phyloP scores from a whole-genome alignment of 2,888 invertebrate genomes.

The Hypolimnas misippus region DNA sequence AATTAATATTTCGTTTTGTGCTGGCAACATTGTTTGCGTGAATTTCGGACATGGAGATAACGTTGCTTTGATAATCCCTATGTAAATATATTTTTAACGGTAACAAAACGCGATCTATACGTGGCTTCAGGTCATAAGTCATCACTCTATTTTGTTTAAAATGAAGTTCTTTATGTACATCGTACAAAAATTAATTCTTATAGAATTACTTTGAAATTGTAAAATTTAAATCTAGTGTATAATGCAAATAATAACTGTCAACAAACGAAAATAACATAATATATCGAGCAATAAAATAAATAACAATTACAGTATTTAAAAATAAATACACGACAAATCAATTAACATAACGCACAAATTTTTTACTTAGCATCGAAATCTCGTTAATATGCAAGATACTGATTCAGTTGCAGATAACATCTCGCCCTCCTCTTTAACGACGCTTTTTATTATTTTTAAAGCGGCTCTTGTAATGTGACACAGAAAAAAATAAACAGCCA shows the following conservation, averaged over 20 bases:
- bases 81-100: neutral
- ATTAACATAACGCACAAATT: conserved; percentile 43
- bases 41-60: conserved; percentile 4
- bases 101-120: neutral
- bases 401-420: conserved; percentile 38
- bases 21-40: neutral
- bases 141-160: neutral
- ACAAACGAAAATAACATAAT: neutral
- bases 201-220: too few species aligned
- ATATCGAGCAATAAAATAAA: neutral
- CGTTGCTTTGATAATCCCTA: neutral
- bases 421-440: conserved; percentile 48
- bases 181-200: too few species aligned
- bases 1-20: neutral
- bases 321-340: conserved; percentile 47
- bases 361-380: conserved; percentile 37
- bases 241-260: neutral
- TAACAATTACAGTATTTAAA: conserved; percentile 4
- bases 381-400: conserved; percentile 44
- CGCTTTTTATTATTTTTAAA: conserved; percentile 46
- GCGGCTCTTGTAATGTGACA: conserved; percentile 50
- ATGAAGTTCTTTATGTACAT: neutral
- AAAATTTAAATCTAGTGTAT: too few species aligned
- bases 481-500: conserved; percentile 44
- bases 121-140: neutral